Base-by-base conservation (phyloP, 1,140 invertebrate species). In the Caerostris darwini region DNA sequence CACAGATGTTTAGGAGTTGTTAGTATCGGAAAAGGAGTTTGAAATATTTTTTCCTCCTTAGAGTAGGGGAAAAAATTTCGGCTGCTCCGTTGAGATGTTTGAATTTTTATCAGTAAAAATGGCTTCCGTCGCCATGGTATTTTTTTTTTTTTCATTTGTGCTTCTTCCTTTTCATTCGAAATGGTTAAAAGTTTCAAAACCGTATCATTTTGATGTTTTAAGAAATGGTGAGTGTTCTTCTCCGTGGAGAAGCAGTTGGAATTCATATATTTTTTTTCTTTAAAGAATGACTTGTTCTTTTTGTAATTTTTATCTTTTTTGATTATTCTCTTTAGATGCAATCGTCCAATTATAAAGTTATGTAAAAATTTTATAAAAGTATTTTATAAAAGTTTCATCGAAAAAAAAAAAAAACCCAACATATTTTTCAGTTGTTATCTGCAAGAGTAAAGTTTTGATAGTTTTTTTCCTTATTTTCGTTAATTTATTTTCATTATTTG, bases 21-120 rank as follows among this genome's bases (percentile, higher is more conserved):
- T 77, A 77, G 71, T 77, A 77, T 77, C 71, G 71, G 71, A 53
- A 77, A 77, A 77, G 34, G 71, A 50, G 71, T 77, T 53, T 77
- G 8, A 50, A 77, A 50, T 77, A 77, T 77, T 77, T 77, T 77
- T 77, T 12, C 71, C 71, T 53, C 34, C 19, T 77, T 77, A 10
- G 8, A 34, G 34, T 50, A 77, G 61, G 61, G 12, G 12, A 17
- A 10, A 64, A 77, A 71, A 77, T 34, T 12, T 50, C 34, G 8
- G 34, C 34, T 34, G 71, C 34, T 19, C 61, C 10, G 71, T 77
- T 50, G 71, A 77, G 34, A 77, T 77, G 71, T 77, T 77, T 77
- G 71, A 77, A 77, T 77, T 77, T 77, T 77, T 77, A 77, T 77
- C 71, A 50, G 71, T 53, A 53, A 77, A 77, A 71, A 77, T 12